Evolutionary conservation across 2,888 invertebrate species (phyloP).

Genomic region (Patella depressa): DNA sequence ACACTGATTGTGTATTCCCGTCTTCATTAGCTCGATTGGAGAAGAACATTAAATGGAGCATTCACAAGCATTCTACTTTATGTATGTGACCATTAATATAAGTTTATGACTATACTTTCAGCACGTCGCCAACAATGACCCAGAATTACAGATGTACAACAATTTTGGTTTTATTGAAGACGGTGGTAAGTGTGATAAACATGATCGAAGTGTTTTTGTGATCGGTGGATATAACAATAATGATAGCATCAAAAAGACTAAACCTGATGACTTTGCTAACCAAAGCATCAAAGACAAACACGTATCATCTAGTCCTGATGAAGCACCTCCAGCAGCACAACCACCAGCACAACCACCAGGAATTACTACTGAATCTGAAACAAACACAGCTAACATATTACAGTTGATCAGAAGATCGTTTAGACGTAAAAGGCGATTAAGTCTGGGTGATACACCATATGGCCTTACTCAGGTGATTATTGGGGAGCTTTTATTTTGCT

Average conservation of each 20-base stretch:
- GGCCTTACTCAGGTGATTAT: not conserved
- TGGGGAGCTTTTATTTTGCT: no score
- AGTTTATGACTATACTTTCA: not conserved
- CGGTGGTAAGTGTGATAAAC: not conserved
- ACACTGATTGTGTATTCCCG: no score
- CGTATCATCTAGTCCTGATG: not conserved
- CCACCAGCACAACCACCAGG: not conserved
- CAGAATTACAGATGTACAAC: slow-evolving; percentile 1
- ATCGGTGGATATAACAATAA: not conserved
- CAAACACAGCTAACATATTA: not conserved
- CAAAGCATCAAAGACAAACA: not conserved
- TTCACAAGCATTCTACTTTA: no score
- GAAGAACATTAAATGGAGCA: no score
- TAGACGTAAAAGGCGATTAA: not conserved
- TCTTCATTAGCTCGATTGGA: no score
- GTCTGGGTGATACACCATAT: not conserved
- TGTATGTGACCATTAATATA: no score
- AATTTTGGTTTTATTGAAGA: not conserved
- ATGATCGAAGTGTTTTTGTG: not conserved
- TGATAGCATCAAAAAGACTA: no score
- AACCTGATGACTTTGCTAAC: no score
- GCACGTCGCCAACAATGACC: not conserved
- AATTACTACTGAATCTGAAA: not conserved
- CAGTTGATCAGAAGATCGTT: not conserved
- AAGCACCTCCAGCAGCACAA: not conserved